phyloP scores from a whole-genome alignment of 2,113 vertebrate species.

The Parotia lawesii region DNA sequence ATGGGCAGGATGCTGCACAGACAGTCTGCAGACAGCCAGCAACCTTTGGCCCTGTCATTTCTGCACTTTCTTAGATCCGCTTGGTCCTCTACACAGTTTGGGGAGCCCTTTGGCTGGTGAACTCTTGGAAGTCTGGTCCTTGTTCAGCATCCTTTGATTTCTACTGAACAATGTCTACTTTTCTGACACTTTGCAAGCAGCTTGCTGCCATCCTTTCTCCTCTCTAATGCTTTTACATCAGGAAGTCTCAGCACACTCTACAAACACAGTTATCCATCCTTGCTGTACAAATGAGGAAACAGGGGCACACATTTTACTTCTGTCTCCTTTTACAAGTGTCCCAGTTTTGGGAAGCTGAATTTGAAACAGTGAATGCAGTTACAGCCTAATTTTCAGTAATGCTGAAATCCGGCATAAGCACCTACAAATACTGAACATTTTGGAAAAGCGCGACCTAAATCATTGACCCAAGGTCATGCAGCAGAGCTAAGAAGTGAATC shows the following conservation, averaged over 20 bases:
- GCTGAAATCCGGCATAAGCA: not conserved
- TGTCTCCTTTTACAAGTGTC: not conserved
- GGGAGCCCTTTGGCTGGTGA: not conserved
- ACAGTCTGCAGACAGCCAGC: not conserved
- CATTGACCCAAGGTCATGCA: slow-evolving; percentile 13
- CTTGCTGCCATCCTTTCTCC: not conserved
- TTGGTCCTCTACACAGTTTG: not conserved
- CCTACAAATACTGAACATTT: not conserved
- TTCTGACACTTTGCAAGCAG: not conserved
- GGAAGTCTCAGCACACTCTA: not conserved
- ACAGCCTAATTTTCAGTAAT: not conserved
- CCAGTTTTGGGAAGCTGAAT: not conserved
- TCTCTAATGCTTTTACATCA: not conserved
- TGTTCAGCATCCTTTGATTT: not conserved
- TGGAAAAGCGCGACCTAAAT: slow-evolving; percentile 20
- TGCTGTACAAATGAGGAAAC: not conserved
- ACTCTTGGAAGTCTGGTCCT: not conserved
- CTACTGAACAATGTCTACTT: not conserved
- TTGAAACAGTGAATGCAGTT: not conserved
- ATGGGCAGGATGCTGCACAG: not conserved
- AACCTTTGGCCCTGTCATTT: not conserved
- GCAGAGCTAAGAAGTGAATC: slow-evolving; percentile 53
- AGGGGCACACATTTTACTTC: not conserved
- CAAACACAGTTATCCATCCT: not conserved
- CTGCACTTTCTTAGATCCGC: not conserved